Percentiles rank a stretch among this genome's conserved stretches.
These are phyloP conservation scores for Cosmopolites sordidus DNA, from an alignment of 2,888 invertebrate species.

Conservation along the genomic window DNA sequence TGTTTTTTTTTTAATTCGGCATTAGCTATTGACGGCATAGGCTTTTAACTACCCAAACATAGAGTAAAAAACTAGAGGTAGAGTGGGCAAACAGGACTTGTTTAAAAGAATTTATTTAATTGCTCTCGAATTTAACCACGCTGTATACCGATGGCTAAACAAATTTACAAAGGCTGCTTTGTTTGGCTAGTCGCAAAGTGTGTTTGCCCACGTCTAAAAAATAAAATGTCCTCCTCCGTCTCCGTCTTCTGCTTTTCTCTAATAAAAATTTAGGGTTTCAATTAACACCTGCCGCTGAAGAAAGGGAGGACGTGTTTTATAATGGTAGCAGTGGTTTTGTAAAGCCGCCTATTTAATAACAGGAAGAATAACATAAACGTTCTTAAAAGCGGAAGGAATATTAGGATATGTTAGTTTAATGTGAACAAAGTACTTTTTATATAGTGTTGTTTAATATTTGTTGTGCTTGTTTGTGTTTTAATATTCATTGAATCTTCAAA, in stretches of 20 bases:
- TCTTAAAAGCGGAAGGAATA: too few relatives aligned
- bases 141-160: conserved; percentile 16
- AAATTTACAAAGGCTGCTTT: conserved; percentile 19
- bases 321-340: background rate
- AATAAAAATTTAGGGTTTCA: conserved; percentile 18
- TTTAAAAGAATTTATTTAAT: conserved; percentile 20
- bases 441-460: too few relatives aligned
- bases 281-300: conserved; percentile 19
- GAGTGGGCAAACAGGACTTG: conserved; percentile 15
- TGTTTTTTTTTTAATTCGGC: too few relatives aligned
- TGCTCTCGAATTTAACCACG: conserved; percentile 13
- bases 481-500: too few relatives aligned
- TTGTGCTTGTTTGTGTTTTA: too few relatives aligned
- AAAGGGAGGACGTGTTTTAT: background rate
- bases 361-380: too few relatives aligned
- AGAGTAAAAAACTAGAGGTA: conserved; percentile 9
- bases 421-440: too few relatives aligned
- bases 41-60: conserved; percentile 12
- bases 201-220: conserved; percentile 20
- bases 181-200: conserved; percentile 17
- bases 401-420: too few relatives aligned
- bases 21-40: too few relatives aligned
- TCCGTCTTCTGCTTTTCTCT: conserved; percentile 1
- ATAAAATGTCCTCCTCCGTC: conserved; percentile 7
- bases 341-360: too few relatives aligned